phyloP scores from a whole-genome alignment of 92 coral and sea anemone genomes.

The Phenganax stokvisi region DNA sequence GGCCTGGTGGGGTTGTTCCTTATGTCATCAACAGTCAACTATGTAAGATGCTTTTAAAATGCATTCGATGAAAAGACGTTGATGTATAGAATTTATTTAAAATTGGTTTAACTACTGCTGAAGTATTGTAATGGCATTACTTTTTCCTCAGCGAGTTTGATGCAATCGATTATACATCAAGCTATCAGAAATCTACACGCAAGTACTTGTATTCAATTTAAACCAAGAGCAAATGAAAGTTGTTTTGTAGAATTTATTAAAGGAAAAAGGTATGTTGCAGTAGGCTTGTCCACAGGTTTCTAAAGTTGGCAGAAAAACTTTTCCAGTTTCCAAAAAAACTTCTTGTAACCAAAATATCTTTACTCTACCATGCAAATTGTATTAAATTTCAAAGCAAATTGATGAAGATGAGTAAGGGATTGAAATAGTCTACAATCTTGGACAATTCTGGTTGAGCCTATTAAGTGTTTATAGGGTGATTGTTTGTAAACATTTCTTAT shows the following conservation, averaged over 20 bases:
- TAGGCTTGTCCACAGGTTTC: not conserved
- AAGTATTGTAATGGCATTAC: not conserved
- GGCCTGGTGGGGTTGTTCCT: constrained; percentile 72
- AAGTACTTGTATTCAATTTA: constrained; percentile 70
- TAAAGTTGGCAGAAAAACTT: no score
- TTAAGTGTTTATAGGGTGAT: no score
- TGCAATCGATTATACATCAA: constrained; percentile 45
- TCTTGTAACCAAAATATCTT: no score
- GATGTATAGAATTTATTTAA: not conserved
- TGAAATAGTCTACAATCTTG: no score
- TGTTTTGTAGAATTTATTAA: constrained; percentile 55
- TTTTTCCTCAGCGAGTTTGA: constrained; percentile 17
- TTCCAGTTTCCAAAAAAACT: no score
- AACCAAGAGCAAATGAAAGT: constrained; percentile 52
- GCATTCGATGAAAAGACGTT: not conserved
- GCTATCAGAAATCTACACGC: constrained; percentile 60
- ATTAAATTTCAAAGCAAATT: no score
- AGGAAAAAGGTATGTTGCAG: constrained; percentile 51
- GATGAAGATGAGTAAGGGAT: no score
- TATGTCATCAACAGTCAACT: constrained; percentile 55
- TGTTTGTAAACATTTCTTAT: no score
- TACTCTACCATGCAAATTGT: no score
- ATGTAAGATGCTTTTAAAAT: constrained; percentile 41
- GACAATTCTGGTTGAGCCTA: no score
- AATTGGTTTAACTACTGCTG: not conserved